These are phyloP conservation scores for Agapornis canus DNA, from an alignment of 2,797 vertebrate species.

Conservation along the genomic window DNA sequence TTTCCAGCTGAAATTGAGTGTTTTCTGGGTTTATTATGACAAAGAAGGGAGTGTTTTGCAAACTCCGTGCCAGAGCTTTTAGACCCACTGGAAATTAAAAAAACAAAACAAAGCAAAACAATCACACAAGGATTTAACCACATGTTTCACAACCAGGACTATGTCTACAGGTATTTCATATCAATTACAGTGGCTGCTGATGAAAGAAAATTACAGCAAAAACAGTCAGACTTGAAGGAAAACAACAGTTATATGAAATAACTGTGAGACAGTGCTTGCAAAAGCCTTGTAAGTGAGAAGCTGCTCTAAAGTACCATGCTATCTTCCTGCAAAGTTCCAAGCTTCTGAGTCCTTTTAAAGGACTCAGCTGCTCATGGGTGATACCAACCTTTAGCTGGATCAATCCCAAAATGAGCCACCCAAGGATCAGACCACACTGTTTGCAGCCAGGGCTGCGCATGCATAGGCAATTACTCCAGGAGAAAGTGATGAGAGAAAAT, in stretches of 20 bases:
- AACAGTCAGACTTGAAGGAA: slow-evolving; percentile 16
- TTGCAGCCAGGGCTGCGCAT: slow-evolving; percentile 60
- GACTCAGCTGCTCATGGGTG: slow-evolving; percentile 44
- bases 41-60: not conserved
- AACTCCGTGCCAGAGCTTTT: not conserved
- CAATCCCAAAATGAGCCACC: slow-evolving; percentile 56
- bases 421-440: slow-evolving; percentile 65
- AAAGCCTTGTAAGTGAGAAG: not conserved
- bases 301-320: not conserved
- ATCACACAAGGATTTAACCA: not conserved
- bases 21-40: not conserved
- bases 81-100: not conserved
- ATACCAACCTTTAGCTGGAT: slow-evolving; percentile 54
- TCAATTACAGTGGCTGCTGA: slow-evolving; percentile 24
- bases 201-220: slow-evolving; percentile 40
- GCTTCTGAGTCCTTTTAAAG: slow-evolving; percentile 26
- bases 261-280: not conserved
- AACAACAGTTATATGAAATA: not conserved
- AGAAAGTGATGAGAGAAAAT: slow-evolving; percentile 70
- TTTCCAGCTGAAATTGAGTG: not conserved
- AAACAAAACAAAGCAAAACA: not conserved
- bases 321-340: slow-evolving; percentile 19
- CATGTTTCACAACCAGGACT: not conserved
- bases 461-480: slow-evolving; percentile 58
- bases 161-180: not conserved